Conservation (phyloP, 2,797 vertebrate species). For the Gouania willdenowi region DNA sequence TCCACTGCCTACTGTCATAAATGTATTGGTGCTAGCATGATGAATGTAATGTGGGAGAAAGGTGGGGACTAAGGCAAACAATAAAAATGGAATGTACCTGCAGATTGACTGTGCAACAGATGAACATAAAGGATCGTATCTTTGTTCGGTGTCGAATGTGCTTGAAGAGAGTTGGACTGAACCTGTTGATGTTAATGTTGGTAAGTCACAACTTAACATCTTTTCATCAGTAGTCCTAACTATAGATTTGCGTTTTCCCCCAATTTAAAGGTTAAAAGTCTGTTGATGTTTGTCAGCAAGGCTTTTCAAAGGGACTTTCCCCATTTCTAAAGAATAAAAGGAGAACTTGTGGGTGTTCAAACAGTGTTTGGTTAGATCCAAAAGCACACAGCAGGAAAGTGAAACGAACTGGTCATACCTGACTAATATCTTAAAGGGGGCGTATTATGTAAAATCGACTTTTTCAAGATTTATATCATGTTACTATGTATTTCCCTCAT, state of each 20-base stretch:
- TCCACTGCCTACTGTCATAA: neutral
- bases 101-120: slow-evolving; percentile 68
- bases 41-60: neutral
- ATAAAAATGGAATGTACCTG: slow-evolving; percentile 12
- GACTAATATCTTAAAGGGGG: too few species aligned
- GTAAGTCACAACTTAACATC: slow-evolving; percentile 45
- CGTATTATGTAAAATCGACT: too few species aligned
- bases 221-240: neutral
- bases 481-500: too few species aligned
- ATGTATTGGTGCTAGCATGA: neutral
- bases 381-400: slow-evolving; percentile 54
- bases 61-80: neutral
- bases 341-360: slow-evolving; percentile 62
- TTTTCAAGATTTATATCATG: too few species aligned
- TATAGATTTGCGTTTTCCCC: neutral
- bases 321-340: slow-evolving; percentile 49
- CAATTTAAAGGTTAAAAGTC: too few species aligned
- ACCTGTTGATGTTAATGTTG: slow-evolving; percentile 71
- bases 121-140: slow-evolving; percentile 73
- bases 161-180: slow-evolving; percentile 80
- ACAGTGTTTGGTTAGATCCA: slow-evolving; percentile 17
- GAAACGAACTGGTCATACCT: slow-evolving; percentile 51
- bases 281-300: too few species aligned
- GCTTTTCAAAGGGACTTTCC: slow-evolving; percentile 76
- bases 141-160: slow-evolving; percentile 81